Conservation (phyloP, 2,113 vertebrate species). For the Gallinago paraguaiae region DNA sequence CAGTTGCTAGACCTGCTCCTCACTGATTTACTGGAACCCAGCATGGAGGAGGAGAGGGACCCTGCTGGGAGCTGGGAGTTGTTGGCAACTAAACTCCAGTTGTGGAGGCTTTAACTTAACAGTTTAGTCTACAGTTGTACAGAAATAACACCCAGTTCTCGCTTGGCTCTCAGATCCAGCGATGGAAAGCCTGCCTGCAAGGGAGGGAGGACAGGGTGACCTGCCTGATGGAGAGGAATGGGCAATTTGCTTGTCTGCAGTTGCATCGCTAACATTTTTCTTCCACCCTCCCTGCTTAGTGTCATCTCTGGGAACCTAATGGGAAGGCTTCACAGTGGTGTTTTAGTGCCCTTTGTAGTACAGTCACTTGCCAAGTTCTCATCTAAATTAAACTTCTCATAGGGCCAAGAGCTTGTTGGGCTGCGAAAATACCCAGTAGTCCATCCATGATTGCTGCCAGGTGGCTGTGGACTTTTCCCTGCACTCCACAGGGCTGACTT, state of each 20-base stretch:
- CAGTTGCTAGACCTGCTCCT: background rate
- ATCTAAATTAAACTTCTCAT: background rate
- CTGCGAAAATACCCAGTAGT: background rate
- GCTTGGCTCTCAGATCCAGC: background rate
- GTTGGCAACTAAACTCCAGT: background rate
- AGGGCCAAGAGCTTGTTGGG: background rate
- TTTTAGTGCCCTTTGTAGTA: background rate
- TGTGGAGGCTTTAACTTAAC: background rate
- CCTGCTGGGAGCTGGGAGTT: background rate
- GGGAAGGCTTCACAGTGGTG: background rate
- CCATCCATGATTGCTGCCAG: background rate
- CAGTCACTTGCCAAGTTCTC: background rate
- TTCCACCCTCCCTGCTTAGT: background rate
- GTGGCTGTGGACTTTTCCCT: background rate
- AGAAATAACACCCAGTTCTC: background rate
- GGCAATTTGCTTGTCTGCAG: background rate
- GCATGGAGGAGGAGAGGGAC: background rate
- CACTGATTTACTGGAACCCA: background rate
- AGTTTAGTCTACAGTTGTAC: slow-evolving; percentile 47
- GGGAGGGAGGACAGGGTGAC: slow-evolving; percentile 26
- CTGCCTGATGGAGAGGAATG: background rate
- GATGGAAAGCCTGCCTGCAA: background rate
- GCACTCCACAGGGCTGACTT: background rate
- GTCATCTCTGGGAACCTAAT: background rate
- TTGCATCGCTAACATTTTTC: background rate